Evolutionary conservation across 2,113 vertebrate genomes (phyloP), one percentile per base, ranked within the genome.

Genomic region (Anser brachyrhynchus): DNA sequence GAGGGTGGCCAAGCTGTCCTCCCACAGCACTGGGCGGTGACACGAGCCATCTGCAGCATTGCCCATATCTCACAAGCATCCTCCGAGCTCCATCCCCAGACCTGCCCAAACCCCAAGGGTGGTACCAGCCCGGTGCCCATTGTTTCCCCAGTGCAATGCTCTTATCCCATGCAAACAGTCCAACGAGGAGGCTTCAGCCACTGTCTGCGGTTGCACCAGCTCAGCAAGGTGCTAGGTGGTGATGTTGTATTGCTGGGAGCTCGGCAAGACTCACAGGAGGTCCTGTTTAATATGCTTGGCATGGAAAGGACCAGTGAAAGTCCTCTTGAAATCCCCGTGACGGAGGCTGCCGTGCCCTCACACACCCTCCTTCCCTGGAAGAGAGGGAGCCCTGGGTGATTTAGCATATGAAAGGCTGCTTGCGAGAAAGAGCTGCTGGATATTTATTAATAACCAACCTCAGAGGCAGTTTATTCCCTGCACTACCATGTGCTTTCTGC

Each of bases 71-170:
- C 54, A 55, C 13, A 35, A 57, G 51, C 71, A 49, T n/a, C 43
- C 57, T 46, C 22, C 0, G 7, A 78, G 35, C 46, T 65, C 62
- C 33, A 25, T 55, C 58, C 35, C 35, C 28, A 55, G 43, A 14
- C 57, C 39, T 10, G 29, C 7, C 49, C 61, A 41, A 59, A 75
- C 6, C 12, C n/a, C 23, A 14, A 31, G 31, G 25, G 5, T 35
- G 41, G 59, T 25, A 29, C 15, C 35, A 79, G 19, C 46, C 46
- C 29, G 52, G 14, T 11, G 70, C 3, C 15, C 43, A 9, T 4
- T 0, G 0, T 29, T 75, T 58, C 31, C 31, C n/a, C 74, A 43
- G 28, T 19, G 16, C 3, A 8, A 21, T 0, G 0, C 37, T 54
- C 61, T 13, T 10, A 22, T 31, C n/a, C 62, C 35, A 39, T 12